Evolutionary conservation across 2,113 vertebrate species (phyloP).

Genomic region (Ophiodon elongatus): DNA sequence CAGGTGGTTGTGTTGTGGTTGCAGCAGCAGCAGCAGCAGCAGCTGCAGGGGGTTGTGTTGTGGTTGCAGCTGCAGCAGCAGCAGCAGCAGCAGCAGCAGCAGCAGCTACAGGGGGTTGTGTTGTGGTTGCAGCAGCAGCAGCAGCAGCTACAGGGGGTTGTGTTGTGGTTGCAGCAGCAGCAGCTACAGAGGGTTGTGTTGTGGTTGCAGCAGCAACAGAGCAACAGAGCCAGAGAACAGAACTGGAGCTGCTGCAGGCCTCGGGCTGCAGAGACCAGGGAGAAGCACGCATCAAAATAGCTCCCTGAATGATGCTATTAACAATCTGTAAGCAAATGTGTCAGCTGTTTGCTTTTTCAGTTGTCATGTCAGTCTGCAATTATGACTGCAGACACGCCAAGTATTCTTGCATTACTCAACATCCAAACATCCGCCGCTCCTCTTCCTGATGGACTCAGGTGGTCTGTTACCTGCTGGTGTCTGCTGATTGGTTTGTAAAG

Average conservation of each 20-base stretch:
- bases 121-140: too few relatives aligned
- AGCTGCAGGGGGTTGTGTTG: too few relatives aligned
- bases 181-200: background rate
- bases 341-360: slow-evolving; percentile 40
- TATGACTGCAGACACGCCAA: background rate
- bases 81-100: too few relatives aligned
- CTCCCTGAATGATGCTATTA: background rate
- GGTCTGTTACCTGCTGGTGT: too few relatives aligned
- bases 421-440: background rate
- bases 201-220: slow-evolving; percentile 3
- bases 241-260: too few relatives aligned
- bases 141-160: too few relatives aligned
- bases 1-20: too few relatives aligned
- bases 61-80: too few relatives aligned
- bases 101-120: too few relatives aligned
- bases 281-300: background rate
- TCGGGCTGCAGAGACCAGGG: background rate
- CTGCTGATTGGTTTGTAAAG: background rate
- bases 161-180: too few relatives aligned
- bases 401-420: background rate
- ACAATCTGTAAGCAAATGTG: background rate
- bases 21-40: too few relatives aligned
- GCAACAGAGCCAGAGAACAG: too few relatives aligned
- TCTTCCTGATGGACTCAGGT: background rate
- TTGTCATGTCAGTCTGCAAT: slow-evolving; percentile 33